Evolutionary conservation across 2,113 vertebrate genomes (phyloP), one percentile per base, ranked within the genome.

Genomic region (Neopipo cinnamomea): DNA sequence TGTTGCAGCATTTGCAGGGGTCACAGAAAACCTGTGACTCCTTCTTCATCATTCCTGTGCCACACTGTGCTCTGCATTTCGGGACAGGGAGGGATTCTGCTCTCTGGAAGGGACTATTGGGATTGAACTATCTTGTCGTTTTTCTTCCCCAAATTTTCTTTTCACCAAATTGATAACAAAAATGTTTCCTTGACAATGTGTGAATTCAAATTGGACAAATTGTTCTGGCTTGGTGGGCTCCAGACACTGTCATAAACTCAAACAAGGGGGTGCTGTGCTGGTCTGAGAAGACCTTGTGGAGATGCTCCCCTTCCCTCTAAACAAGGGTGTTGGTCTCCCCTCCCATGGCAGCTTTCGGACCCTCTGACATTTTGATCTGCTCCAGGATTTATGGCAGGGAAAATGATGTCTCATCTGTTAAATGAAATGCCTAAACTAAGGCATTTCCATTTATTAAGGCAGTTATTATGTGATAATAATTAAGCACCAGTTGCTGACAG

Each of bases 391-490:
- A 87, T 86, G 72, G 39, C 74, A 68, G 49, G 53, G 77, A 93
- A 85, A 83, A 23, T 71, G 14, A 9, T 41, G 42, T 24, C 71
- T 89, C 66, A 27, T 88, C 72, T 85, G 73, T 88, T 94, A 74
- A 52, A 81, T 56, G 67, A 85, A 92, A 75, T 65, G 65, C 73
- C 70, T 93, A 30, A 30, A 61, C 73, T 82, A 68, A 88, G 66
- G 82, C 35, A 42, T 94, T 96, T 90, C 75, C 81, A 90, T 95
- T 93, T 93, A 81, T 91, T 94, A 81, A 89, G 81, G 56, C 79
- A 72, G 75, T 92, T 93, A 89, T 92, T 91, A 91, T 72, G 53
- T 78, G 90, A 86, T 88, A 96, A 97, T 88, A 96, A 97, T 96
- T 97, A 97, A 94, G 85, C 76, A 88, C 46, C 75, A 80, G 42